phyloP scores from a whole-genome alignment of 2,888 invertebrate species.

The Anodontia alba region DNA sequence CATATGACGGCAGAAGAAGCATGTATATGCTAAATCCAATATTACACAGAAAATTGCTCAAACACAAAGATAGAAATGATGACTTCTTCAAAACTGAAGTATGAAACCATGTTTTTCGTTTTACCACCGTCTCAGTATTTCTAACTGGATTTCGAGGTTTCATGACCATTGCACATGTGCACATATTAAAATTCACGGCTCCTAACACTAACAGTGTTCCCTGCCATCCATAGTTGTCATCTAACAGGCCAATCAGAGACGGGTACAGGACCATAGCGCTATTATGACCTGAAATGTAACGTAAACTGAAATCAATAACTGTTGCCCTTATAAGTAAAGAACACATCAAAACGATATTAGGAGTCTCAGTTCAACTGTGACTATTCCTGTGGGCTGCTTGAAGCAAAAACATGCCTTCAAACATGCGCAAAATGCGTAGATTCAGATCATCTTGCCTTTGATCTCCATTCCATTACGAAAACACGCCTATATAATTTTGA shows the following conservation, averaged over 20 bases:
- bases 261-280: constrained; percentile 38
- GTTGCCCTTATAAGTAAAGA: too few relatives aligned
- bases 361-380: too few relatives aligned
- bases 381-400: too few relatives aligned
- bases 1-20: constrained; percentile 48
- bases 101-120: neutral
- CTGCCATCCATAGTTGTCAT: constrained; percentile 40
- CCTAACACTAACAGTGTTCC: constrained; percentile 44
- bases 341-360: too few relatives aligned
- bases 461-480: too few relatives aligned
- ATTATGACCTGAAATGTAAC: constrained; percentile 28
- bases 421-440: too few relatives aligned
- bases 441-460: too few relatives aligned
- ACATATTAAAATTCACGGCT: constrained; percentile 38
- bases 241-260: constrained; percentile 23
- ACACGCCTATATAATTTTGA: too few relatives aligned
- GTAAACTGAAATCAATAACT: too few relatives aligned
- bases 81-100: constrained; percentile 29
- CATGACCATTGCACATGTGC: constrained; percentile 37
- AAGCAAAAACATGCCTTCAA: too few relatives aligned
- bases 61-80: constrained; percentile 39
- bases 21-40: constrained; percentile 41
- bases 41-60: constrained; percentile 44
- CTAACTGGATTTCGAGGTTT: neutral
- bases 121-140: neutral